Percentiles rank a stretch among this genome's conserved stretches.
Conservation (phyloP, 2,797 vertebrate genomes). For the Hipposideros larvatus region DNA sequence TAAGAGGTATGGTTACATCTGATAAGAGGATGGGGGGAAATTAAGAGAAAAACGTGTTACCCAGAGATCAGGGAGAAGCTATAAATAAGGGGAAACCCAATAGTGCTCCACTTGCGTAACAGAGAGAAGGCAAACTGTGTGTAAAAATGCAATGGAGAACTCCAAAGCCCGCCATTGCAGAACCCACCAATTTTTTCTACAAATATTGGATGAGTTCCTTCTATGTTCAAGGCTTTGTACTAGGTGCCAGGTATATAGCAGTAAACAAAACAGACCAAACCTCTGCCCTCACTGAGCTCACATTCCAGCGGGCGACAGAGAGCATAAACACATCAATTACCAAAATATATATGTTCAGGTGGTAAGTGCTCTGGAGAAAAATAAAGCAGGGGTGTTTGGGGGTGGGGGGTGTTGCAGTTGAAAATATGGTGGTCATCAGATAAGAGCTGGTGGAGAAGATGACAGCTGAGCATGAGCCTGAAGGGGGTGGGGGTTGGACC, state of each 20-base stretch:
- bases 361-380: background rate
- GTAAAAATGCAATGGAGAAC: background rate
- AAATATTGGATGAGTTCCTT: background rate
- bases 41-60: background rate
- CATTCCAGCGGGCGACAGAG: background rate
- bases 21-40: constrained; percentile 6
- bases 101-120: background rate
- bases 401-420: background rate
- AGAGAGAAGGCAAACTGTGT: background rate
- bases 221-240: background rate
- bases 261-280: background rate
- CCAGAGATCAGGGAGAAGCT: background rate
- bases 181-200: background rate
- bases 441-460: background rate
- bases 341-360: background rate
- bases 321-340: background rate
- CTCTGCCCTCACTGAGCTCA: background rate
- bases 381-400: background rate
- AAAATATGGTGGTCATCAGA: background rate
- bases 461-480: background rate
- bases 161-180: background rate
- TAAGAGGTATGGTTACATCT: background rate
- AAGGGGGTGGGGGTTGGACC: background rate
- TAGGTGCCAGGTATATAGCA: background rate
- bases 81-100: background rate